phyloP scores from a whole-genome alignment of 2,797 vertebrate species.

The Serranus cabrilla region DNA sequence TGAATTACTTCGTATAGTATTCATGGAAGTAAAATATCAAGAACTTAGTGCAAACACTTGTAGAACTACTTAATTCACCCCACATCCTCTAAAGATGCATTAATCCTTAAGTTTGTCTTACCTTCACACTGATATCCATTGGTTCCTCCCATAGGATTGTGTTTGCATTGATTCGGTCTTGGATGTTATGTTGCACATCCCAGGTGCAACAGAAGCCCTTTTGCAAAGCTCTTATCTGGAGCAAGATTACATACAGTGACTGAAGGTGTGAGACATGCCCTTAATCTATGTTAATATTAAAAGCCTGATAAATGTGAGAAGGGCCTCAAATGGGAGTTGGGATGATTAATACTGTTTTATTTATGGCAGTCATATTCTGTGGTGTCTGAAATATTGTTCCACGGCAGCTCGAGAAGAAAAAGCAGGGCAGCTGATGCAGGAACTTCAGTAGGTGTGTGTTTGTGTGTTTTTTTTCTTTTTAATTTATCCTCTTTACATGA shows the following conservation, averaged over 20 bases:
- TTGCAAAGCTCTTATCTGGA: constrained; percentile 48
- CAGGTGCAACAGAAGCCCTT: constrained; percentile 18
- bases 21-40: too few species aligned
- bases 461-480: neutral
- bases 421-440: constrained; percentile 53
- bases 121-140: neutral
- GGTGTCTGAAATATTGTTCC: constrained; percentile 75
- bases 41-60: too few species aligned
- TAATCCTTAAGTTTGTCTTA: neutral
- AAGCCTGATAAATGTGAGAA: constrained; percentile 82
- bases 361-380: constrained; percentile 77
- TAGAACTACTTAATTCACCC: neutral
- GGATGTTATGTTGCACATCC: constrained; percentile 2
- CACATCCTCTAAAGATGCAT: neutral
- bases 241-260: constrained; percentile 58
- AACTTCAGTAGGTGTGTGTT: constrained; percentile 3
- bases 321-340: constrained; percentile 66
- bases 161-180: constrained; percentile 8
- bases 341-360: constrained; percentile 85
- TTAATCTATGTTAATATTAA: constrained; percentile 85
- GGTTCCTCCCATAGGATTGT: neutral
- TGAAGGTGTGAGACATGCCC: constrained; percentile 72
- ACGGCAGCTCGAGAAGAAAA: constrained; percentile 43
- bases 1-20: too few species aligned
- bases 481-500: constrained; percentile 29